Conservation (phyloP, 2,888 invertebrate genomes). For the Torymus texanus region DNA sequence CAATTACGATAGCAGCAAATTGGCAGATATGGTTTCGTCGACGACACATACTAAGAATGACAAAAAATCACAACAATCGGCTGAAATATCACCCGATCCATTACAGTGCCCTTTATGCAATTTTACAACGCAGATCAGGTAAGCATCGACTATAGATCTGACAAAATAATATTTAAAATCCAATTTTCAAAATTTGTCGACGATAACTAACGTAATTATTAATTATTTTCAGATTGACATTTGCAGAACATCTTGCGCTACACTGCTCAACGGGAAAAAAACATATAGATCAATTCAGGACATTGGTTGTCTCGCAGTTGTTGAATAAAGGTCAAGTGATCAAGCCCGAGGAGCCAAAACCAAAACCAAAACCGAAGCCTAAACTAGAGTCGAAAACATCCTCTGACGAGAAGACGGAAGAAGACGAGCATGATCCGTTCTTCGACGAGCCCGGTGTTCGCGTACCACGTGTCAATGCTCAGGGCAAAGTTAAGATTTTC, state of each 20-base stretch:
- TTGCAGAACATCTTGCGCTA: constrained; percentile 77
- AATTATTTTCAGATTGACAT: constrained; percentile 69
- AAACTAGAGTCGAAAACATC: constrained; percentile 55
- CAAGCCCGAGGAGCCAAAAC: too few relatives aligned
- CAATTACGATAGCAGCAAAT: too few relatives aligned
- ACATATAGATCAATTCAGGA: background rate
- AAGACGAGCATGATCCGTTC: constrained; percentile 65
- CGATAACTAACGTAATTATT: background rate
- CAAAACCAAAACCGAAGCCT: constrained; percentile 40
- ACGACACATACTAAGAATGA: too few relatives aligned
- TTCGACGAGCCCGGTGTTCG: constrained; percentile 76
- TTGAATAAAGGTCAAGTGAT: too few relatives aligned
- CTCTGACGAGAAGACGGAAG: constrained; percentile 62
- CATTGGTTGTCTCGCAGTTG: too few relatives aligned
- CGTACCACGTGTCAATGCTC: constrained; percentile 79
- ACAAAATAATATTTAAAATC: background rate
- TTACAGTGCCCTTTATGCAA: constrained; percentile 77
- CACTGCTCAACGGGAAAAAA: constrained; percentile 70
- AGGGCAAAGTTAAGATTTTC: constrained; percentile 86
- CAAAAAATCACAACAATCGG: too few relatives aligned
- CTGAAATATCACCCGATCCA: constrained; percentile 60
- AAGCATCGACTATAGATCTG: constrained; percentile 20
- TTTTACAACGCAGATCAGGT: constrained; percentile 74
- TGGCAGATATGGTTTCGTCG: too few relatives aligned
- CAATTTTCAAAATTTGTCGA: too few relatives aligned